Conservation (phyloP, 1,140 invertebrate genomes). For the Ips typographus region DNA sequence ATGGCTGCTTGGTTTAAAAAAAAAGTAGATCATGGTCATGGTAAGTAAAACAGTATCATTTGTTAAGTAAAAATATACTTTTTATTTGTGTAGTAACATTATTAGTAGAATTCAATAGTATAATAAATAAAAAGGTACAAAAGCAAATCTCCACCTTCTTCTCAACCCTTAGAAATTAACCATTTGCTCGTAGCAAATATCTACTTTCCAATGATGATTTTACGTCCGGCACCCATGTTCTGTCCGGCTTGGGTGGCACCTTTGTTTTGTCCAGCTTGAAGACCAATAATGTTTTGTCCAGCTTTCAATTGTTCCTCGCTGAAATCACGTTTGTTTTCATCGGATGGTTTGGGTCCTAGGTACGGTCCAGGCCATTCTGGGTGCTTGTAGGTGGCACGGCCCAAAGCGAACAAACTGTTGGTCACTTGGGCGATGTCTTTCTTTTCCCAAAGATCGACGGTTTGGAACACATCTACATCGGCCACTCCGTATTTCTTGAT, state of each 20-base stretch:
- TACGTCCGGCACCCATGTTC: constrained; percentile 89
- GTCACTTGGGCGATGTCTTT: constrained; percentile 94
- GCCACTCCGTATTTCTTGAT: constrained; percentile 86
- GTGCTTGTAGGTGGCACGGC: constrained; percentile 89
- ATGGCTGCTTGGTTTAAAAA: no score
- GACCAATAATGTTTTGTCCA: constrained; percentile 86
- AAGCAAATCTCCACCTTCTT: constrained; percentile 22
- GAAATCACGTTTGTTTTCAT: constrained; percentile 91
- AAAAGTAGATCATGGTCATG: no score
- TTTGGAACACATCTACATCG: constrained; percentile 94
- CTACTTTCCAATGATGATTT: constrained; percentile 87
- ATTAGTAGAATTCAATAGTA: constrained; percentile 6
- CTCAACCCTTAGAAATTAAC: constrained; percentile 4
- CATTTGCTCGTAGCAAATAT: not conserved
- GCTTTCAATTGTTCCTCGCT: constrained; percentile 88
- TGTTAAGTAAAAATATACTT: constrained; percentile 2
- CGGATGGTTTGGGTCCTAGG: constrained; percentile 85
- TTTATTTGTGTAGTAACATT: not conserved
- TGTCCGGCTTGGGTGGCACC: constrained; percentile 91
- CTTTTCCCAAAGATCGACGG: constrained; percentile 91
- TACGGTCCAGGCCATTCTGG: constrained; percentile 86
- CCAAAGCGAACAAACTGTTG: constrained; percentile 89
- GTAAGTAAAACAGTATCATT: no score
- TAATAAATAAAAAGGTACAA: constrained; percentile 28
- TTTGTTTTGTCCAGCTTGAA: constrained; percentile 96